These are phyloP conservation scores for Delichon dasypus DNA, from an alignment of 2,797 vertebrate species.

Conservation along the genomic window DNA sequence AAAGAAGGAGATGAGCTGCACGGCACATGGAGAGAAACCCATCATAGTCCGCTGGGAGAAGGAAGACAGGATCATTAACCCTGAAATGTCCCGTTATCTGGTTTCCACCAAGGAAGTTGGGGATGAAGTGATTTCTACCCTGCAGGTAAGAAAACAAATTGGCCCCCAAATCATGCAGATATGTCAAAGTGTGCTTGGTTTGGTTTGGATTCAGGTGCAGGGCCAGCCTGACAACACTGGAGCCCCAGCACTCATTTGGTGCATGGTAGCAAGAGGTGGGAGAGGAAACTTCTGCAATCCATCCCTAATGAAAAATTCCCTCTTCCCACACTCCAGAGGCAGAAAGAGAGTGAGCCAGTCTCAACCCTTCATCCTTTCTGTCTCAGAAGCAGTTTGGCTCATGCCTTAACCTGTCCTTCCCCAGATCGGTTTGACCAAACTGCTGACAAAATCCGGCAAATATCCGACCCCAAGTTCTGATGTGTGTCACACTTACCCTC, in stretches of 20 bases:
- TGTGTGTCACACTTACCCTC: not conserved
- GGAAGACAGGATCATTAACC: conserved; percentile 97
- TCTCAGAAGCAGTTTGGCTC: not conserved
- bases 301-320: not conserved
- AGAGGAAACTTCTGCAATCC: not conserved
- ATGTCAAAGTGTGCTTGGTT: not conserved
- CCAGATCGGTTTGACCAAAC: not conserved
- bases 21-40: conserved; percentile 95
- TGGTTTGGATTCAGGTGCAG: not conserved
- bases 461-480: not conserved
- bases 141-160: conserved; percentile 82
- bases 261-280: not conserved
- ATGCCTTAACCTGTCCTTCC: not conserved
- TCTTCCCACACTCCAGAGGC: not conserved
- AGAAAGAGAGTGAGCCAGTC: not conserved
- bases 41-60: conserved; percentile 99
- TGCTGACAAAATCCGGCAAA: not conserved
- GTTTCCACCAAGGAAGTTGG: conserved; percentile 94
- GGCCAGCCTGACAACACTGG: not conserved
- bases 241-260: fast-evolving
- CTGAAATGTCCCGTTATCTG: conserved; percentile 94
- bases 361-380: not conserved
- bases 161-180: not conserved
- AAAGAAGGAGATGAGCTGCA: conserved; percentile 97
- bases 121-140: conserved; percentile 93